These are phyloP conservation scores for Rattus norvegicus DNA, from an alignment of 2,113 vertebrate species.

Conservation along the genomic window GRCr8 NC_086020.1:115388501-115389000, in stretches of 20 bases:
- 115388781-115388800: background rate
- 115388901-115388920: background rate
- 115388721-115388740: background rate
- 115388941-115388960: background rate
- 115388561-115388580: background rate
- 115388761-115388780: background rate
- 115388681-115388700: background rate
- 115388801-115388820: background rate
- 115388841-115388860: background rate
- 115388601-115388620: background rate
- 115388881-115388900: background rate
- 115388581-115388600: background rate
- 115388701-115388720: background rate
- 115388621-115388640: background rate
- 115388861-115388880: background rate
- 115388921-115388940: background rate
- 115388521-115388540: background rate
- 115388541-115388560: background rate
- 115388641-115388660: constrained; percentile 31
- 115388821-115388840: background rate
- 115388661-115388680: background rate
- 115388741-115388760: background rate
- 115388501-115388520: background rate
- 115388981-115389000: background rate
- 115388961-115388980: background rate